Conservation (phyloP, 92 coral and sea anemone genomes). For the Zoanthus gigantus region DNA sequence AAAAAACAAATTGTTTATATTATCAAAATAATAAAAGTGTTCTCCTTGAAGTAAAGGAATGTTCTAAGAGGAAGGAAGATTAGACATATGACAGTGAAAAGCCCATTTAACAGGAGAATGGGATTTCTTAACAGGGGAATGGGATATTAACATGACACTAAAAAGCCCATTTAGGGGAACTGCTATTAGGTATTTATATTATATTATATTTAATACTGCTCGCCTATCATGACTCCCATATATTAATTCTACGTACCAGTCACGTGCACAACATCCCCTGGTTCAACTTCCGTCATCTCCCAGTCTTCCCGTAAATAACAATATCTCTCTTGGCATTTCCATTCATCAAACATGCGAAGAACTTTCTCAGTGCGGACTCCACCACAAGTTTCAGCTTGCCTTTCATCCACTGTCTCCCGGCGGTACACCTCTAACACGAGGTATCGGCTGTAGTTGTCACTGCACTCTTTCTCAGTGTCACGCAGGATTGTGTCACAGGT, state of each 20-base stretch:
- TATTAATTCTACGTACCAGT: conserved; percentile 64
- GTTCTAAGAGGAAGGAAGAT: no score
- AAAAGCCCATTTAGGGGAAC: no score
- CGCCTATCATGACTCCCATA: neutral
- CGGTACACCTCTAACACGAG: conserved; percentile 94
- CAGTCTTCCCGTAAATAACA: conserved; percentile 93
- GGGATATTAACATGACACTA: no score
- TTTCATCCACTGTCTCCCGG: conserved; percentile 69
- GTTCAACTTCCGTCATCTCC: conserved; percentile 97
- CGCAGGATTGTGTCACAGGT: neutral
- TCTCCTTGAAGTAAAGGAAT: no score
- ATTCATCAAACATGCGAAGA: conserved; percentile 89
- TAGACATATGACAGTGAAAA: no score
- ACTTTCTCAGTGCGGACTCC: conserved; percentile 85
- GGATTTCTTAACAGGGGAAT: no score
- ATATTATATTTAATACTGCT: neutral
- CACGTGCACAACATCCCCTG: conserved; percentile 95
- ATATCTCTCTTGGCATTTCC: conserved; percentile 71
- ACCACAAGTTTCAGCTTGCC: conserved; percentile 53
- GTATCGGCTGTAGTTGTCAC: conserved; percentile 75
- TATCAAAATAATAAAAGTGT: no score
- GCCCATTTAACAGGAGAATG: no score
- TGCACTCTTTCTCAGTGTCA: conserved; percentile 10
- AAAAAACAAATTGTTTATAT: no score
- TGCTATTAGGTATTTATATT: no score